Evolutionary conservation across 2,888 invertebrate species (phyloP).

Genomic region (Polyommatus icarus): DNA sequence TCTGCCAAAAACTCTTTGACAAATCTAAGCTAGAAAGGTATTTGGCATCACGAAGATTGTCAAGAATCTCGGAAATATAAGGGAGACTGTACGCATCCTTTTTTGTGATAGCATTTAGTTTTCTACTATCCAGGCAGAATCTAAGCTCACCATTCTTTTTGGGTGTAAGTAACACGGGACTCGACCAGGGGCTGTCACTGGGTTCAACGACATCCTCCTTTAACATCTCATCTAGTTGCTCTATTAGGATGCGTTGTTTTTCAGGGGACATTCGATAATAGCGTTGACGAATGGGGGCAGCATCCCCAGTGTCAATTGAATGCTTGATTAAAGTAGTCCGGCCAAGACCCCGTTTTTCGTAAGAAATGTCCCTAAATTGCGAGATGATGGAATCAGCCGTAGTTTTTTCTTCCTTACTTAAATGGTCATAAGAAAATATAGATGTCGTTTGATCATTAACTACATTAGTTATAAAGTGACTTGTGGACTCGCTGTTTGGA

Average conservation of each 20-base stretch:
- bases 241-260: conserved; percentile 38
- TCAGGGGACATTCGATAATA: conserved; percentile 45
- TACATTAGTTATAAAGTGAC: neutral
- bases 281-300: conserved; percentile 43
- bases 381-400: conserved; percentile 35
- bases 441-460: neutral
- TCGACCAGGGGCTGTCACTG: conserved; percentile 45
- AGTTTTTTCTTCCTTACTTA: conserved; percentile 30
- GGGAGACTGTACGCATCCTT: conserved; percentile 41
- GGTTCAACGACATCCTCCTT: conserved; percentile 40
- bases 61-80: conserved; percentile 39
- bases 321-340: conserved; percentile 40
- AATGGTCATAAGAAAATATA: conserved; percentile 22
- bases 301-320: conserved; percentile 43
- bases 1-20: no score
- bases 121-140: neutral
- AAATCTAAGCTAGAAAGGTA: no score
- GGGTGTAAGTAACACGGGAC: conserved; percentile 39
- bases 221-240: conserved; percentile 45
- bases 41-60: no score
- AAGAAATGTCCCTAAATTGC: conserved; percentile 40
- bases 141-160: conserved; percentile 43
- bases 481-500: neutral
- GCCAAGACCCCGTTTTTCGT: conserved; percentile 40
- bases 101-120: conserved; percentile 23